Conservation (phyloP, 2,797 vertebrate genomes). For the Pogonophryne albipinna region DNA sequence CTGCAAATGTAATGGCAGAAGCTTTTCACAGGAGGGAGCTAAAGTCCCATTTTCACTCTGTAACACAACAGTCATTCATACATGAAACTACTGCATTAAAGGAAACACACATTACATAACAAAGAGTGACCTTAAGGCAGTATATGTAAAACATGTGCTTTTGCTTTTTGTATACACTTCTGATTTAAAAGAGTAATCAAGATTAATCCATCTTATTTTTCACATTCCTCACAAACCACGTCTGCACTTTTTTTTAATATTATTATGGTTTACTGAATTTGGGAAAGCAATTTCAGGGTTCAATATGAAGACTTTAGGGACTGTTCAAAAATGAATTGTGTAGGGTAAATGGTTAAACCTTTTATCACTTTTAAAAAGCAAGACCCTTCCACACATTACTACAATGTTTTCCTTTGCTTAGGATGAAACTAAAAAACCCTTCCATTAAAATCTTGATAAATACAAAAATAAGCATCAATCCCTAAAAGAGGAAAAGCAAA, state of each 20-base stretch:
- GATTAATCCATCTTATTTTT: neutral
- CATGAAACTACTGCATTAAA: neutral
- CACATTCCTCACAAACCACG: neutral
- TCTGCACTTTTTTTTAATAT: neutral
- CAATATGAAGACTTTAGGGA: neutral
- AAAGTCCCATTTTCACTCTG: constrained; percentile 27
- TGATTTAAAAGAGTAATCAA: neutral
- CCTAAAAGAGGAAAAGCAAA: neutral
- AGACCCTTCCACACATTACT: neutral
- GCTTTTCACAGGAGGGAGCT: constrained; percentile 55
- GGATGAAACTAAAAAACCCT: neutral
- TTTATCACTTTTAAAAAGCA: neutral
- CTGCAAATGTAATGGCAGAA: constrained; percentile 24
- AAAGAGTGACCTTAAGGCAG: constrained; percentile 1
- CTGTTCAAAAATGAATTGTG: neutral
- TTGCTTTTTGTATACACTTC: neutral
- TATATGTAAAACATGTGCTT: neutral
- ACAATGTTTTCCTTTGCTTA: neutral
- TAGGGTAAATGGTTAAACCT: neutral
- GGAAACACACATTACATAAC: neutral
- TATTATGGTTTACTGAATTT: neutral
- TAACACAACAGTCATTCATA: neutral
- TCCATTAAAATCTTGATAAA: neutral
- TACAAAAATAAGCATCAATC: neutral
- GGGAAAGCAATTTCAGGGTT: neutral